phyloP scores from a whole-genome alignment of 2,888 invertebrate species.

The Diplazon laetatorius region DNA sequence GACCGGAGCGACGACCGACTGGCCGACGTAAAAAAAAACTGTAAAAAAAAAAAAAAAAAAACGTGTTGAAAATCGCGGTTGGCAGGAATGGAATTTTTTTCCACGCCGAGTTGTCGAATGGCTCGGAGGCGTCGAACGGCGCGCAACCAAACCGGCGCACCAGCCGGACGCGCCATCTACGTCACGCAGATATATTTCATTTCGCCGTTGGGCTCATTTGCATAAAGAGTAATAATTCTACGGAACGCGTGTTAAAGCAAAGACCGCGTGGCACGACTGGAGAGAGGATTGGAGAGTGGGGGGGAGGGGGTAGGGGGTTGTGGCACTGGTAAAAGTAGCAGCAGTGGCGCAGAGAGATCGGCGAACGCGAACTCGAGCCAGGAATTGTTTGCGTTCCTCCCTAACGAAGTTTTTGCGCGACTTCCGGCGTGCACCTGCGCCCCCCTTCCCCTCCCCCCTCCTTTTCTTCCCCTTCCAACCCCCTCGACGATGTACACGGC shows the following conservation, averaged over 20 bases:
- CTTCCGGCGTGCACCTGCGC: constrained; percentile 73
- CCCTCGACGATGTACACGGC: constrained; percentile 63
- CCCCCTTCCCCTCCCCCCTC: too few species aligned
- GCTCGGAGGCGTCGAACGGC: constrained; percentile 40
- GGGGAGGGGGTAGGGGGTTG: constrained; percentile 28
- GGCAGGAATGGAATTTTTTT: too few species aligned
- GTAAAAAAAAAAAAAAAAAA: too few species aligned
- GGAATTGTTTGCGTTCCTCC: constrained; percentile 75
- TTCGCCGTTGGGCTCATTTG: constrained; percentile 72
- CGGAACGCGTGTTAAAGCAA: constrained; percentile 64
- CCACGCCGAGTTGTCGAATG: constrained; percentile 21
- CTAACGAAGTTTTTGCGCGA: constrained; percentile 78
- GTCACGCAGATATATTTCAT: constrained; percentile 68
- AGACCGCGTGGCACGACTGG: constrained; percentile 54
- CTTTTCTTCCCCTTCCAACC: too few species aligned
- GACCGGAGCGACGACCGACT: constrained; percentile 50
- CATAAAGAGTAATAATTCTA: constrained; percentile 76
- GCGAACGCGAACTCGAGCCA: constrained; percentile 68
- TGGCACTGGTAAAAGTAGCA: constrained; percentile 43
- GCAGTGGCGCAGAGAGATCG: constrained; percentile 64
- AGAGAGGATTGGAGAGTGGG: constrained; percentile 18
- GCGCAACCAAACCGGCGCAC: constrained; percentile 24
- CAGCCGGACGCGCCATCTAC: constrained; percentile 34
- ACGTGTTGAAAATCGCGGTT: constrained; percentile 47
- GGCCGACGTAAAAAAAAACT: too few species aligned